Conservation (phyloP, 1,140 invertebrate genomes). For the Catajapyx aquilonaris region DNA sequence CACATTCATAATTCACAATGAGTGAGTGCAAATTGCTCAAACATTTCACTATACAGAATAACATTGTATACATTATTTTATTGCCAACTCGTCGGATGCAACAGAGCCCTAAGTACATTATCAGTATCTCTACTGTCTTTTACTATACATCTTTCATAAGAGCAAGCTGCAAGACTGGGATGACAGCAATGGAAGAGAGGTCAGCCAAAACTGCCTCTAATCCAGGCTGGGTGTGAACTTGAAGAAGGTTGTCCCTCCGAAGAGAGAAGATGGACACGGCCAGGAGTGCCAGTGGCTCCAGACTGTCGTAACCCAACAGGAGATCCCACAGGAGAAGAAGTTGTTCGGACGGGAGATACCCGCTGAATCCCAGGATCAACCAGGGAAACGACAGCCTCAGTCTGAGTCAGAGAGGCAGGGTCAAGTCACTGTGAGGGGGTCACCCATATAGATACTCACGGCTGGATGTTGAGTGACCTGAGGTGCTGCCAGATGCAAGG, state of each 20-base stretch:
- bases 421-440: conserved; percentile 5
- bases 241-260: conserved; percentile 74
- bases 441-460: conserved; percentile 40
- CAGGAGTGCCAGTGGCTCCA: conserved; percentile 69
- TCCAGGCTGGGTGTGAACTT: conserved; percentile 60
- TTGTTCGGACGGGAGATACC: conserved; percentile 78
- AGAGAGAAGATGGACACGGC: conserved; percentile 80
- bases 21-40: too few relatives aligned
- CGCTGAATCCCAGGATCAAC: conserved; percentile 86
- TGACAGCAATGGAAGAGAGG: conserved; percentile 67
- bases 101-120: too few relatives aligned
- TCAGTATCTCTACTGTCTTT: too few relatives aligned
- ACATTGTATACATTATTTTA: too few relatives aligned
- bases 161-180: conserved; percentile 55
- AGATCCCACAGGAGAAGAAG: conserved; percentile 79
- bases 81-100: too few relatives aligned
- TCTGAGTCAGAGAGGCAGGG: conserved; percentile 24
- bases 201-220: conserved; percentile 76
- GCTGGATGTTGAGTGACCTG: conserved; percentile 62
- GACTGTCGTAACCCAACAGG: conserved; percentile 71
- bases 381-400: conserved; percentile 82
- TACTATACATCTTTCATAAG: conserved; percentile 36
- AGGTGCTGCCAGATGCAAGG: conserved; percentile 79
- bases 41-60: too few relatives aligned
- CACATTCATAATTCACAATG: too few relatives aligned